A percentile compares a stretch with the other conserved stretches of the same genome.
Conservation (phyloP, 2,888 invertebrate genomes). For the Molanna angustata region DNA sequence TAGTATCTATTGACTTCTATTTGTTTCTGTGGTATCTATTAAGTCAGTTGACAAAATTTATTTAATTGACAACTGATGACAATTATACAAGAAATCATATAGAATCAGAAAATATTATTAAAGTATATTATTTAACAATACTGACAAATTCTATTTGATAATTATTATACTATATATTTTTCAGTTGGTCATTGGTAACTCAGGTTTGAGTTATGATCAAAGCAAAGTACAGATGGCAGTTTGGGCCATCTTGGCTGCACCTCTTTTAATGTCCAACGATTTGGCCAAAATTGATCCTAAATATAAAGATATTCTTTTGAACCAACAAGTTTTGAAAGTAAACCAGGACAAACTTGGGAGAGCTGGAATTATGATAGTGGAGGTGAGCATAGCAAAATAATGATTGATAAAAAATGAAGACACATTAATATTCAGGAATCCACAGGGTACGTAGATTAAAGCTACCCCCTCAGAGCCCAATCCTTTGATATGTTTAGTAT, state of each 20-base stretch:
- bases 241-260: conserved; percentile 71
- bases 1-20: no score
- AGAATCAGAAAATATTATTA: no score
- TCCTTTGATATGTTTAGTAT: no score
- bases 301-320: conserved; percentile 60
- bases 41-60: no score
- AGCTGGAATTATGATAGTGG: conserved; percentile 19
- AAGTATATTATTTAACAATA: not conserved
- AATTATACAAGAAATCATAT: no score
- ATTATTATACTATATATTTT: not conserved
- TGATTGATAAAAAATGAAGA: no score
- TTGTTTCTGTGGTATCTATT: no score
- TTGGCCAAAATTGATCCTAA: conserved; percentile 56
- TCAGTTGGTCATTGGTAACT: conserved; percentile 60
- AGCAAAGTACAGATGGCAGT: conserved; percentile 70
- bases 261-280: conserved; percentile 70
- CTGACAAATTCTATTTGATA: not conserved
- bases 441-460: no score
- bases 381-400: no score
- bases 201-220: conserved; percentile 64
- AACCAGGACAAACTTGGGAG: conserved; percentile 55
- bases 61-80: no score
- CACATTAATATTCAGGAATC: no score
- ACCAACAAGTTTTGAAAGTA: conserved; percentile 52
- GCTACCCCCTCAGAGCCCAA: no score